Conservation (phyloP, 2,797 vertebrate genomes). For the Chaunax sp. region DNA sequence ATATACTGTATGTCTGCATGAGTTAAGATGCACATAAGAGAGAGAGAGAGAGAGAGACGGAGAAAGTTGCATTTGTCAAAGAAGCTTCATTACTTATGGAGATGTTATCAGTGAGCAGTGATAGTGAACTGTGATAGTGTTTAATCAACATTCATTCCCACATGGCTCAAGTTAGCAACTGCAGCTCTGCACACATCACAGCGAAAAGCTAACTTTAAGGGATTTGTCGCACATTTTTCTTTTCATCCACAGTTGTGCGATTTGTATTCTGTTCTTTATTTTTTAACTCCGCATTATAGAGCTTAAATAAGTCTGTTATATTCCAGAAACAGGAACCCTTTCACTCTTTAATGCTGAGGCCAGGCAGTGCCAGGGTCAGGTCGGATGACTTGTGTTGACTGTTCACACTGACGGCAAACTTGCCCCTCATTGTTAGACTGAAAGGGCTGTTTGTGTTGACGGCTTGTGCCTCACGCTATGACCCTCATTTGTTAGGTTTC, state of each 20-base stretch:
- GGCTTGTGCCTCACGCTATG: constrained; percentile 22
- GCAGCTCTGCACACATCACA: too few relatives aligned
- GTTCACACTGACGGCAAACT: constrained; percentile 29
- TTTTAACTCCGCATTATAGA: neutral
- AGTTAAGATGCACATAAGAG: constrained; percentile 1
- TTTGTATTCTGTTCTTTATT: neutral
- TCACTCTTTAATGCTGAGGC: neutral
- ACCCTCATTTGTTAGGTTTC: constrained; percentile 20
- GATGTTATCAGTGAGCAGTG: neutral
- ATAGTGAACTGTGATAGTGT: neutral
- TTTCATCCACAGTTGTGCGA: neutral
- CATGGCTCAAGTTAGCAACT: neutral
- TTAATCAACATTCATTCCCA: neutral
- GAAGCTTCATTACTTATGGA: neutral
- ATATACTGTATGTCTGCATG: neutral
- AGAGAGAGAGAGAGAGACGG: too few relatives aligned
- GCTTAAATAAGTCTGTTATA: neutral
- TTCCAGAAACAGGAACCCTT: neutral
- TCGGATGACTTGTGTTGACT: constrained; percentile 19
- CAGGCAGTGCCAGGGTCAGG: constrained; percentile 28
- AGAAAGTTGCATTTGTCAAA: too few relatives aligned
- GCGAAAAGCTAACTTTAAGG: neutral
- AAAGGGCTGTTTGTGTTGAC: constrained; percentile 36
- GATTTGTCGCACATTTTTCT: neutral
- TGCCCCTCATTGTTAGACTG: constrained; percentile 18